These are phyloP conservation scores for Volucella inanis DNA, from an alignment of 2,888 invertebrate species.

Conservation along the genomic window DNA sequence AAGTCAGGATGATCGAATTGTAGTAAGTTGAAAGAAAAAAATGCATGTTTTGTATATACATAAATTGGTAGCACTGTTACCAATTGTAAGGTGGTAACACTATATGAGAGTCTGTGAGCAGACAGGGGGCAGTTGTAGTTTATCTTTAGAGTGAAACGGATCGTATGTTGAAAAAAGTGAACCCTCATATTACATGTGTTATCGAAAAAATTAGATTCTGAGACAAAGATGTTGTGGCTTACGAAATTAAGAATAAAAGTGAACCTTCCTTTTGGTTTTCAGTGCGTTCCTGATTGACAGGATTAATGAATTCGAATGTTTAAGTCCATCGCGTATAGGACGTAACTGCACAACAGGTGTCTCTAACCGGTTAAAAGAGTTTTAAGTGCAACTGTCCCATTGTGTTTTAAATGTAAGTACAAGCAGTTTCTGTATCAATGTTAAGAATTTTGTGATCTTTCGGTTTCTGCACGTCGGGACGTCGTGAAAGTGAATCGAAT, in stretches of 20 bases:
- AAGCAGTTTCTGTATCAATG: slow-evolving; percentile 36
- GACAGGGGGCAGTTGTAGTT: no score
- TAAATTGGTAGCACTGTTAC: no score
- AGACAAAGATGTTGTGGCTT: slow-evolving; percentile 34
- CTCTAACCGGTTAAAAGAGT: neutral
- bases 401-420: slow-evolving; percentile 25
- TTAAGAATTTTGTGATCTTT: neutral
- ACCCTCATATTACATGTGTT: no score
- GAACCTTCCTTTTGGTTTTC: neutral
- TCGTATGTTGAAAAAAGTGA: no score
- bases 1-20: no score
- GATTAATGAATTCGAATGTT: slow-evolving; percentile 31
- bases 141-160: no score
- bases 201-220: slow-evolving; percentile 33
- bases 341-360: neutral
- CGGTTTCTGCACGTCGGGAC: no score
- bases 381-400: slow-evolving; percentile 17
- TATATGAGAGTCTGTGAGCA: no score
- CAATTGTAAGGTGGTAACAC: no score
- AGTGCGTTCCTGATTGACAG: neutral
- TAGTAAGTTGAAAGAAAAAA: no score
- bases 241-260: neutral
- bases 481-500: no score
- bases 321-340: slow-evolving; percentile 1
- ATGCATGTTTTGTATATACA: no score